A percentile compares a stretch with the other conserved stretches of the same genome.
Conservation (phyloP, 53 echinoderm and acorn worm genomes). For the Paracentrotus lividus region DNA sequence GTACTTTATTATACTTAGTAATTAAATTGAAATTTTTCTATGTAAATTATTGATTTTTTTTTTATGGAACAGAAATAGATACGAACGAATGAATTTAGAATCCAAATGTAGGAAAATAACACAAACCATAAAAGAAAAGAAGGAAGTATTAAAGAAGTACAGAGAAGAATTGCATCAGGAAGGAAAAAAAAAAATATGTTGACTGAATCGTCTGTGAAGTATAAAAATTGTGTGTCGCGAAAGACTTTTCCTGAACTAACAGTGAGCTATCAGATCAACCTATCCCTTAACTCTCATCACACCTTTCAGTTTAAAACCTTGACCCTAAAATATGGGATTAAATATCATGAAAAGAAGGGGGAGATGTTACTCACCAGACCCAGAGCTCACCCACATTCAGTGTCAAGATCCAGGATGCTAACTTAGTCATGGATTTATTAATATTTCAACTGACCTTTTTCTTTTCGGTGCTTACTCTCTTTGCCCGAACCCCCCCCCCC, state of each 20-base stretch:
- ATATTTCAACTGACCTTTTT: slow-evolving; percentile 51
- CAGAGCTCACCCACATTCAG: slow-evolving; percentile 18
- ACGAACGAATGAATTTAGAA: not conserved
- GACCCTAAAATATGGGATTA: slow-evolving; percentile 54
- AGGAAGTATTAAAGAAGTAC: too few relatives aligned
- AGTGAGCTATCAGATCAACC: slow-evolving; percentile 14
- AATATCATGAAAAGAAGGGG: slow-evolving; percentile 3
- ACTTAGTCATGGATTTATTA: slow-evolving; percentile 60
- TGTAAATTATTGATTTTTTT: too few relatives aligned
- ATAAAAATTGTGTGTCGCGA: not conserved
- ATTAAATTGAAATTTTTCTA: too few relatives aligned
- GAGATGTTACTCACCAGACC: slow-evolving; percentile 13
- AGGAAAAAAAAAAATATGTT: not conserved
- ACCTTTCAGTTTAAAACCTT: slow-evolving; percentile 53
- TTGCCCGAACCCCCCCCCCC: too few relatives aligned
- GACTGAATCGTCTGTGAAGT: too few relatives aligned
- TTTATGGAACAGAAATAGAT: too few relatives aligned
- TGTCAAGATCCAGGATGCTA: slow-evolving; percentile 31
- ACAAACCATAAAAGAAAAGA: too few relatives aligned
- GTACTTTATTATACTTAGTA: too few relatives aligned
- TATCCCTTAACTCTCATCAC: slow-evolving; percentile 43
- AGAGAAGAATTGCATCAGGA: not conserved
- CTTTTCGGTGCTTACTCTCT: not conserved
- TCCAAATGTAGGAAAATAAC: not conserved
- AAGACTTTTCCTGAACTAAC: slow-evolving; percentile 1